These are phyloP conservation scores for Tiliqua scincoides DNA, from an alignment of 2,113 vertebrate species.

Conservation along the genomic window DNA sequence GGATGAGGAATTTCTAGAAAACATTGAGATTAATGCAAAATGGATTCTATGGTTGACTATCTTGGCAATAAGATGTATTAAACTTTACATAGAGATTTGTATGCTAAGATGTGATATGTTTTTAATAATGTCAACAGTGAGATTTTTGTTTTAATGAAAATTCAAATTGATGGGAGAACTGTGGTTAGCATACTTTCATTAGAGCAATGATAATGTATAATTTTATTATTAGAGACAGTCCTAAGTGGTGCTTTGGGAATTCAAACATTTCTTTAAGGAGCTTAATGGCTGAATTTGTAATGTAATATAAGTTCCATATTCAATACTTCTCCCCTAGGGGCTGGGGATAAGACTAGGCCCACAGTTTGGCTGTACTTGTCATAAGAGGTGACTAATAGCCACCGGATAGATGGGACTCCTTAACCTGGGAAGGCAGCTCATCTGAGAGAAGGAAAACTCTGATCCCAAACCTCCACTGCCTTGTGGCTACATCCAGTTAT, in stretches of 20 bases:
- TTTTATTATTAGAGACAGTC: neutral
- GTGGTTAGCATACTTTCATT: neutral
- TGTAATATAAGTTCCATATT: neutral
- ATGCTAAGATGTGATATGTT: neutral
- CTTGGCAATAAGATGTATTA: neutral
- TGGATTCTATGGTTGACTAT: neutral
- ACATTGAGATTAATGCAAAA: neutral
- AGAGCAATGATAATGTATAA: neutral
- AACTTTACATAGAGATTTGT: neutral
- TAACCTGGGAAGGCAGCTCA: no score
- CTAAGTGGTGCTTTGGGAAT: neutral
- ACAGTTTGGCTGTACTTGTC: no score
- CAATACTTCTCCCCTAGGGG: no score
- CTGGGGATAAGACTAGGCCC: no score
- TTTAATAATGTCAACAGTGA: neutral
- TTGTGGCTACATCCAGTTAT: no score
- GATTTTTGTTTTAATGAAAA: neutral
- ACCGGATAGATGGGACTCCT: no score
- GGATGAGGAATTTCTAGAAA: no score
- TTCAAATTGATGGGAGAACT: neutral
- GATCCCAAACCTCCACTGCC: no score
- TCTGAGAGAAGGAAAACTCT: no score
- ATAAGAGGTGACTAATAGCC: no score
- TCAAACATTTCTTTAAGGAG: neutral
- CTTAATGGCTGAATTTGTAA: neutral